Conservation (phyloP, 2,797 vertebrate genomes). For the Phoxinus dragarum region DNA sequence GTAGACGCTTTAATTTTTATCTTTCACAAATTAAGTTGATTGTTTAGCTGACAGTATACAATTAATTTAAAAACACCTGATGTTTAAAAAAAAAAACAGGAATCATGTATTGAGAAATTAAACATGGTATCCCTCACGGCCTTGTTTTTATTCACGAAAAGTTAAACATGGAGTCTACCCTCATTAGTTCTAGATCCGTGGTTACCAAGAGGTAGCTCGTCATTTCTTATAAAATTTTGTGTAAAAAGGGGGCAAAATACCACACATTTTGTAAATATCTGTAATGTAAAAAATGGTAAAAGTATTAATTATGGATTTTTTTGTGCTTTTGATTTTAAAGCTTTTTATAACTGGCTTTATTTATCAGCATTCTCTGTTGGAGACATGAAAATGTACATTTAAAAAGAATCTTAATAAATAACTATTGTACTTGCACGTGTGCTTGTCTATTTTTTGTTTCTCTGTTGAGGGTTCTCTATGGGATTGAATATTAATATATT, state of each 20-base stretch:
- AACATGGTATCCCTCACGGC: neutral
- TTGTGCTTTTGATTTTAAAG: slow-evolving; percentile 72
- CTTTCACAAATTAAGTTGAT: neutral
- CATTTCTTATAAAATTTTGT: slow-evolving; percentile 70
- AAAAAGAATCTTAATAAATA: slow-evolving; percentile 83
- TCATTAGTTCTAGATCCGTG: slow-evolving; percentile 38
- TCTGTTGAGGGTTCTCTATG: neutral
- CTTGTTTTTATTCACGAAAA: neutral
- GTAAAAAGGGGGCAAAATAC: slow-evolving; percentile 68
- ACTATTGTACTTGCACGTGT: slow-evolving; percentile 1
- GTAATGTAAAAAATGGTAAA: slow-evolving; percentile 72
- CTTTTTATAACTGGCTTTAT: slow-evolving; percentile 83
- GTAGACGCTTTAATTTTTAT: too few relatives aligned
- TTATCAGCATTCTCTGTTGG: slow-evolving; percentile 83
- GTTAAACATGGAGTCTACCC: neutral
- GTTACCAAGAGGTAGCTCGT: slow-evolving; percentile 70
- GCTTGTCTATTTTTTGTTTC: neutral
- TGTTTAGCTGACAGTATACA: neutral
- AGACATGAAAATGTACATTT: slow-evolving; percentile 76
- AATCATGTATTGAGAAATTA: neutral
- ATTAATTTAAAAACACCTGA: neutral
- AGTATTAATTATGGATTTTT: slow-evolving; percentile 82
- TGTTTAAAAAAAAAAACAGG: neutral
- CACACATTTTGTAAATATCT: slow-evolving; percentile 72
- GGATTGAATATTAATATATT: neutral